Conservation (phyloP, 2,797 vertebrate genomes). For the Sparus aurata region DNA sequence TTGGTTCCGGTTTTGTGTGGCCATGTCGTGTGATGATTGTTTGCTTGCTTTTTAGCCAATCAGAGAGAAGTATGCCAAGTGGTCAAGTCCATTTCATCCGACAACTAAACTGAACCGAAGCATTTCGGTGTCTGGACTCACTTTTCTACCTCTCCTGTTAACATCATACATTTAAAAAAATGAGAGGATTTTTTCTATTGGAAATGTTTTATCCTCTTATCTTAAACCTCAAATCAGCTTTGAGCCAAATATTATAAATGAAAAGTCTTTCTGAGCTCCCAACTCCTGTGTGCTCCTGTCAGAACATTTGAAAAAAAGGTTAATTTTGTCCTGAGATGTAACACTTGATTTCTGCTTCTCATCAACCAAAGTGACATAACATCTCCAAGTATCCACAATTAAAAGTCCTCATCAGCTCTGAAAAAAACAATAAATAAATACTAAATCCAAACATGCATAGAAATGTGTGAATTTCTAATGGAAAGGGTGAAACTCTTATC, state of each 20-base stretch:
- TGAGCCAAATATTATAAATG: slow-evolving; percentile 10
- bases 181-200: slow-evolving; percentile 4
- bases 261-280: slow-evolving; percentile 1
- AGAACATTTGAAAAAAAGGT: background rate
- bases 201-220: slow-evolving; percentile 44
- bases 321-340: background rate
- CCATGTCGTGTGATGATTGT: background rate
- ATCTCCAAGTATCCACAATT: background rate
- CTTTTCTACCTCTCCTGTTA: background rate
- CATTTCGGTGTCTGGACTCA: background rate
- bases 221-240: slow-evolving; percentile 28
- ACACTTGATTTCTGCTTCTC: background rate
- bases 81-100: background rate
- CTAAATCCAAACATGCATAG: background rate
- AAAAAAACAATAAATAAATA: background rate
- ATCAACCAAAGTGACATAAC: background rate
- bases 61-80: background rate
- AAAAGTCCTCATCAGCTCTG: background rate
- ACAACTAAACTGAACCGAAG: background rate
- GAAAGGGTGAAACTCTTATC: background rate
- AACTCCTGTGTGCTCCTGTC: background rate
- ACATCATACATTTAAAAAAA: slow-evolving; percentile 3
- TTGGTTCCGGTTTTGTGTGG: background rate
- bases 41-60: background rate
- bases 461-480: background rate